Evolutionary conservation across 2,888 invertebrate genomes (phyloP).

Genomic region (Cantharis flavilabris): DNA sequence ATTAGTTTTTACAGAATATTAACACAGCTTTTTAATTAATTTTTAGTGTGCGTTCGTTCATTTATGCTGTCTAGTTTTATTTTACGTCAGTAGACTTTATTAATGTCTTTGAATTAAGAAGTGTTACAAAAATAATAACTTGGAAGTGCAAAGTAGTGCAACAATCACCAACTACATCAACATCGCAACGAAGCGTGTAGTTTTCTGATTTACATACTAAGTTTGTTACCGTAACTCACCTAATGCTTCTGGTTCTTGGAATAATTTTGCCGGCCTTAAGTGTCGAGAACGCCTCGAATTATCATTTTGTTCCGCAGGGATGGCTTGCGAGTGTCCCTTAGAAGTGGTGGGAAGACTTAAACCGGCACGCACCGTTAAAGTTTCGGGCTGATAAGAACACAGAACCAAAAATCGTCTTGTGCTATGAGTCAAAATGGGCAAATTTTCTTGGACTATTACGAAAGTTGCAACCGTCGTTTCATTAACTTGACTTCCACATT

Average conservation of each 20-base stretch:
- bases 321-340: constrained; percentile 51
- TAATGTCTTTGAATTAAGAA: not conserved
- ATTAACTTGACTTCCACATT: constrained; percentile 75
- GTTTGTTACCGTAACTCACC: constrained; percentile 39
- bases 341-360: constrained; percentile 66
- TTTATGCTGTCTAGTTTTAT: not conserved
- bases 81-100: not conserved
- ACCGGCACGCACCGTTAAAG: constrained; percentile 79
- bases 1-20: not conserved
- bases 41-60: not conserved
- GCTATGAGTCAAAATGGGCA: constrained; percentile 77
- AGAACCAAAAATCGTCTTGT: constrained; percentile 79
- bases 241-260: constrained; percentile 51
- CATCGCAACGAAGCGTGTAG: not conserved
- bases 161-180: not conserved
- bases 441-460: constrained; percentile 81
- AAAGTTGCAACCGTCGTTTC: constrained; percentile 81
- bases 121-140: not conserved
- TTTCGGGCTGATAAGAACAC: constrained; percentile 82
- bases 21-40: not conserved
- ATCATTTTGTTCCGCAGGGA: constrained; percentile 42
- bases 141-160: not conserved
- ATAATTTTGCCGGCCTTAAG: constrained; percentile 43
- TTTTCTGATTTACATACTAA: not conserved
- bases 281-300: constrained; percentile 46